These are phyloP conservation scores for Morone saxatilis DNA, from an alignment of 2,113 vertebrate species.

Conservation along the genomic window DNA sequence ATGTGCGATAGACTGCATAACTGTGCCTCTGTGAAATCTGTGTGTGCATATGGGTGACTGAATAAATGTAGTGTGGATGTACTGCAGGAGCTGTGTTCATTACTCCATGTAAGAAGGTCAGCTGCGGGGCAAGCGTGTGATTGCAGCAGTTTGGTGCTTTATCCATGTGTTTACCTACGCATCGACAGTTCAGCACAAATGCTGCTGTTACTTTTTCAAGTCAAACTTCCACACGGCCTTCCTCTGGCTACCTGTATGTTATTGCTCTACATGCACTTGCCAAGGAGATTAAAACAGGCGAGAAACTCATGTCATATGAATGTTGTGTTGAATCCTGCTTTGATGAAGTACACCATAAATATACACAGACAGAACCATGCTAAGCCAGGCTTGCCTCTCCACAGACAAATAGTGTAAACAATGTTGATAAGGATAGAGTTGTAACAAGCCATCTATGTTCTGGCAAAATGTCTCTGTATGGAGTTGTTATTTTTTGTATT, in stretches of 20 bases:
- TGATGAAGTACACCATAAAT: constrained; percentile 29
- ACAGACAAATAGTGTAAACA: constrained; percentile 4
- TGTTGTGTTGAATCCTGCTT: constrained; percentile 9
- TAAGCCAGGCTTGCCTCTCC: neutral
- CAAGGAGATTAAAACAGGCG: constrained; percentile 23
- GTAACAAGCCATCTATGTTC: neutral
- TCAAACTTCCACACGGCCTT: neutral
- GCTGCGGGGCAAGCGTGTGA: constrained; percentile 46
- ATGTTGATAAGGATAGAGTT: neutral
- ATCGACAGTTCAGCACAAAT: constrained; percentile 18
- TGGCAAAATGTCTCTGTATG: neutral
- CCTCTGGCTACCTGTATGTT: neutral
- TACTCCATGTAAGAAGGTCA: constrained; percentile 61
- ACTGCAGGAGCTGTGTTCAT: constrained; percentile 21
- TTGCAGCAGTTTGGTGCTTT: constrained; percentile 31
- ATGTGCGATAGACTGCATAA: constrained; percentile 31
- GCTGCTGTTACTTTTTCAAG: constrained; percentile 12
- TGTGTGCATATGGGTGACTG: constrained; percentile 44
- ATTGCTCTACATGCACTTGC: constrained; percentile 24
- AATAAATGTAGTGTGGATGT: constrained; percentile 45
- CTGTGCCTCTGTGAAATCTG: constrained; percentile 46
- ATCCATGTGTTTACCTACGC: constrained; percentile 53
- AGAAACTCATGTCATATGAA: constrained; percentile 11
- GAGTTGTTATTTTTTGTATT: neutral
- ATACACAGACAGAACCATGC: neutral